Evolutionary conservation across 2,113 vertebrate species (phyloP).

Genomic region (Phyllostomus discolor): DNA sequence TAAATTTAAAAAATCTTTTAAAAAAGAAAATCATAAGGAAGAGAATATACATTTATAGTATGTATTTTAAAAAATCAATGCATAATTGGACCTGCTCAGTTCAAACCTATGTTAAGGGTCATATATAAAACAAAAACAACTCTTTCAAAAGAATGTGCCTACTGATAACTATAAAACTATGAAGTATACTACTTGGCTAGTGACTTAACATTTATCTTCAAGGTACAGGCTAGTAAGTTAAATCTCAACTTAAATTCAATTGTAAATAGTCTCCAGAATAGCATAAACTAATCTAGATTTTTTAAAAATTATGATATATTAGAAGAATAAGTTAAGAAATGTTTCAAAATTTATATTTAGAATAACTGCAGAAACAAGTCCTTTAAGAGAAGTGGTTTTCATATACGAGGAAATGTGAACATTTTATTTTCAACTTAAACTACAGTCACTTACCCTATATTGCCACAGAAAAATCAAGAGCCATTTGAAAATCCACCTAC

Average conservation of each 20-base stretch:
- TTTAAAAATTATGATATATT: background rate
- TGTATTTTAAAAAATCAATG: background rate
- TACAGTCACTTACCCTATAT: background rate
- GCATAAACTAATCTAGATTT: background rate
- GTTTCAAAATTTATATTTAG: conserved; percentile 39
- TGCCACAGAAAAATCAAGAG: conserved; percentile 44
- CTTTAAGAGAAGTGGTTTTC: conserved; percentile 1
- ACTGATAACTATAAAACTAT: background rate
- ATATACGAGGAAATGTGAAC: background rate
- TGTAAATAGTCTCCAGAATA: background rate
- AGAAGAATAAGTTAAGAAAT: background rate
- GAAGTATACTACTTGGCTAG: background rate
- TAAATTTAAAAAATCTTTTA: too few relatives aligned
- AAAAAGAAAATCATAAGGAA: background rate
- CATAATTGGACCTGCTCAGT: background rate
- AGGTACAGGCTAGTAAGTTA: background rate
- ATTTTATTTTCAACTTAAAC: conserved; percentile 50
- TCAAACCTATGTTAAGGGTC: background rate
- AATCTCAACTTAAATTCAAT: background rate
- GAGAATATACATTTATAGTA: background rate
- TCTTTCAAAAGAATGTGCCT: background rate
- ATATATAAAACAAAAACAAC: background rate
- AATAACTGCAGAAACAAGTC: background rate
- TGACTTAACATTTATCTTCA: background rate
- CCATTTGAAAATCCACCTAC: conserved; percentile 4